Conservation (phyloP, 2,113 vertebrate species). For the Sceloporus undulatus region DNA sequence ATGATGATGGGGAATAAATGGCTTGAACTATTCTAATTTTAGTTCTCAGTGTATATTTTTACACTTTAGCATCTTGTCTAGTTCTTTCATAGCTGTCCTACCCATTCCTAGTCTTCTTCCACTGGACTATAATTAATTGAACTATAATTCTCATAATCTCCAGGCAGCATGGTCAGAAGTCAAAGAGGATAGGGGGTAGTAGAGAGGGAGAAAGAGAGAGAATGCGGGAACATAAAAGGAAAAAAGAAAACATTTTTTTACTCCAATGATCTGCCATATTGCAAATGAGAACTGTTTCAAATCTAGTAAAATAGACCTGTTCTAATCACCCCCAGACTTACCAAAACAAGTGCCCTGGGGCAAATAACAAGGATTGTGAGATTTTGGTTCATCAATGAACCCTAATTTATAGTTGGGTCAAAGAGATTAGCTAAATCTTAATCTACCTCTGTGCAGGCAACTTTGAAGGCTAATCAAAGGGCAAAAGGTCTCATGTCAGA, state of each 20-base stretch:
- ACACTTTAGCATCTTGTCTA: too few species aligned
- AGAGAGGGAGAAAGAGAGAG: not conserved
- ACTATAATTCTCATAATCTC: not conserved
- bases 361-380: not conserved
- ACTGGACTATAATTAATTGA: not conserved
- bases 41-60: too few species aligned
- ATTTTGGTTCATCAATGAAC: not conserved
- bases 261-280: not conserved
- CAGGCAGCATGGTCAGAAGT: not conserved
- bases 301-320: not conserved
- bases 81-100: too few species aligned
- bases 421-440: not conserved
- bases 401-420: not conserved
- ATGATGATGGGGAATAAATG: too few species aligned
- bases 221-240: too few species aligned
- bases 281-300: not conserved
- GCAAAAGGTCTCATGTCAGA: conserved; percentile 19
- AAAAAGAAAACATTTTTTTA: not conserved
- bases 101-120: too few species aligned
- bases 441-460: not conserved
- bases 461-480: conserved; percentile 14
- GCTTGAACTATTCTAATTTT: too few species aligned
- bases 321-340: not conserved
- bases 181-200: not conserved
- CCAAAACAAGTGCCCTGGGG: not conserved